A percentile compares a stretch with the other conserved stretches of the same genome.
Evolutionary conservation across 2,797 vertebrate genomes (phyloP).

Genomic region (Aphelocoma californica): DNA sequence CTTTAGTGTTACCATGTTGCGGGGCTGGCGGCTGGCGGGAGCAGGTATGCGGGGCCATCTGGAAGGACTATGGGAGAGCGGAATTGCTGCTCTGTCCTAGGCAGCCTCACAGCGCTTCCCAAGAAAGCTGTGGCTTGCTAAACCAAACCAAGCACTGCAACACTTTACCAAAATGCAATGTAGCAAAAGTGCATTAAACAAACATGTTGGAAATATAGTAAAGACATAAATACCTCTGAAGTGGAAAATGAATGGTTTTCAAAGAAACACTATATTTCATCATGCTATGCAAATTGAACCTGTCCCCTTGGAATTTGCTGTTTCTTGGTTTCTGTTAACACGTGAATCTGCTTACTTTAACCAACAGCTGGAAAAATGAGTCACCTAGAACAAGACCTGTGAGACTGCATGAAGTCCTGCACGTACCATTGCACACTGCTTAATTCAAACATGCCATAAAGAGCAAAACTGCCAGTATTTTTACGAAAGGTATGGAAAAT

Average conservation of each 20-base stretch:
- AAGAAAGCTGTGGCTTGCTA: too few species aligned
- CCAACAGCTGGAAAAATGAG: slow-evolving; percentile 9
- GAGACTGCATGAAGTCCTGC: neutral
- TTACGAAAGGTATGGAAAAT: neutral
- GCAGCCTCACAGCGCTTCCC: too few species aligned
- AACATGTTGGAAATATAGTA: neutral
- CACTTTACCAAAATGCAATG: neutral
- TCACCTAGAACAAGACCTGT: neutral
- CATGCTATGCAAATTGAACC: neutral
- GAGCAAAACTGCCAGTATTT: neutral
- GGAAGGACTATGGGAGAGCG: too few species aligned
- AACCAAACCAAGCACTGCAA: too few species aligned
- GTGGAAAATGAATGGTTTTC: neutral
- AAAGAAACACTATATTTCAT: neutral
- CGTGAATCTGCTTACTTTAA: neutral
- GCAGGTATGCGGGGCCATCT: too few species aligned
- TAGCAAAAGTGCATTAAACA: neutral
- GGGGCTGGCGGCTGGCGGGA: too few species aligned
- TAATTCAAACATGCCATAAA: neutral
- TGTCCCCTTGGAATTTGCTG: neutral
- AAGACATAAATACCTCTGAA: neutral
- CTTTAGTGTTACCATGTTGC: too few species aligned
- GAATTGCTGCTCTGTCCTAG: too few species aligned
- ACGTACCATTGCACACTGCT: neutral
- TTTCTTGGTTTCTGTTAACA: slow-evolving; percentile 14